A percentile compares a stretch with the other conserved stretches of the same genome.
Evolutionary conservation across 2,113 vertebrate species (phyloP).

Genomic region (Melanerpes formicivorus): DNA sequence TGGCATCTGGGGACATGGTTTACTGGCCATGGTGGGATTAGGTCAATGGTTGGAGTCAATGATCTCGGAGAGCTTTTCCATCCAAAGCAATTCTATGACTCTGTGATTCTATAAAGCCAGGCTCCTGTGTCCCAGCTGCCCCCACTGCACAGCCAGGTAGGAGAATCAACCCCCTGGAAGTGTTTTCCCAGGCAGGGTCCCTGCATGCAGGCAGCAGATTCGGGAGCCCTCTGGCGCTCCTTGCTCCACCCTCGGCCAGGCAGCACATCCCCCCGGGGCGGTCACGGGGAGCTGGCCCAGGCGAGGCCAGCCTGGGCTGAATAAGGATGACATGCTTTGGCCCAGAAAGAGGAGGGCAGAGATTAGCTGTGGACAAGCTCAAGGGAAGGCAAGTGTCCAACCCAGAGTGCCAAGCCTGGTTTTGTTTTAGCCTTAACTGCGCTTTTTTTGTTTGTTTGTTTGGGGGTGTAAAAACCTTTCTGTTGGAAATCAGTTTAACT

Average conservation of each 20-base stretch:
- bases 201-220: not conserved
- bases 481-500: conserved; percentile 77
- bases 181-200: not conserved
- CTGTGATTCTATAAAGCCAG: not conserved
- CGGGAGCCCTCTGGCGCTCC: not conserved
- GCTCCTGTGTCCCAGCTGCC: accelerated
- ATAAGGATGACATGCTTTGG: conserved; percentile 65
- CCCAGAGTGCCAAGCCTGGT: conserved; percentile 71
- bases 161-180: accelerated
- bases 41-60: too few species aligned
- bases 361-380: conserved; percentile 56
- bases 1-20: too few species aligned
- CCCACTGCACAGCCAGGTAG: accelerated
- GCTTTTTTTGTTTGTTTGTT: conserved; percentile 73
- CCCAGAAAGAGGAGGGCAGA: conserved; percentile 63
- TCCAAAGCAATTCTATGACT: too few species aligned
- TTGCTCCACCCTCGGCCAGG: not conserved
- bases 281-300: not conserved
- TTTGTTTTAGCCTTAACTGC: conserved; percentile 77
- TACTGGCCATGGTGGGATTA: too few species aligned
- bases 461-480: conserved; percentile 75
- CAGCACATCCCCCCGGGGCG: not conserved
- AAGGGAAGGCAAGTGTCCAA: conserved; percentile 72
- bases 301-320: not conserved
- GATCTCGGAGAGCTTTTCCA: too few species aligned